Conservation (phyloP, 2,888 invertebrate species). For the Pantelozetes paolii region DNA sequence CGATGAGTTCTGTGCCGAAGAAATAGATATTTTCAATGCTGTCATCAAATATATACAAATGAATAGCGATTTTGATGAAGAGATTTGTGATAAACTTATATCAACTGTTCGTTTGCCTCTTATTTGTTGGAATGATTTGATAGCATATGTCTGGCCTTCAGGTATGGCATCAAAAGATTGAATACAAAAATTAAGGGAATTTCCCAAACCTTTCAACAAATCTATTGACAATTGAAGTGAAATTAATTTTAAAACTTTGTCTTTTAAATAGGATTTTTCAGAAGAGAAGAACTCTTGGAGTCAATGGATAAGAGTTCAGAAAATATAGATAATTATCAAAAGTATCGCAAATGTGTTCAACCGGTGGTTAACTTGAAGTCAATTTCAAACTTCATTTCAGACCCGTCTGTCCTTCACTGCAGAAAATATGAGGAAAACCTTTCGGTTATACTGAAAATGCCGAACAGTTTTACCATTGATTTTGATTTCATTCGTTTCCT, state of each 20-base stretch:
- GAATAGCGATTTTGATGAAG: not conserved
- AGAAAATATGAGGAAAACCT: constrained; percentile 1
- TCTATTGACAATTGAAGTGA: not conserved
- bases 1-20: constrained; percentile 28
- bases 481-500: not conserved
- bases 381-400: not conserved
- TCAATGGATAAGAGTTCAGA: not conserved
- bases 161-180: not conserved
- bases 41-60: constrained; percentile 22
- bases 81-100: not conserved
- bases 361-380: not conserved
- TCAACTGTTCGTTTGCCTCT: constrained; percentile 1
- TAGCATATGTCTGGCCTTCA: constrained; percentile 32
- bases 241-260: not conserved
- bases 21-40: constrained; percentile 21
- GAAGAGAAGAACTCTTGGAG: not conserved
- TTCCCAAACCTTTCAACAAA: not conserved
- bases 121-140: constrained; percentile 23
- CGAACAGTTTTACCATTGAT: not conserved
- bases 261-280: constrained; percentile 1
- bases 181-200: not conserved
- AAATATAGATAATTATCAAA: not conserved
- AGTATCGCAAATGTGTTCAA: not conserved
- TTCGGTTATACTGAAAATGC: not conserved
- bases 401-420: constrained; percentile 6